phyloP scores from a whole-genome alignment of 2,888 invertebrate genomes.

The Limnephilus rhombicus region DNA sequence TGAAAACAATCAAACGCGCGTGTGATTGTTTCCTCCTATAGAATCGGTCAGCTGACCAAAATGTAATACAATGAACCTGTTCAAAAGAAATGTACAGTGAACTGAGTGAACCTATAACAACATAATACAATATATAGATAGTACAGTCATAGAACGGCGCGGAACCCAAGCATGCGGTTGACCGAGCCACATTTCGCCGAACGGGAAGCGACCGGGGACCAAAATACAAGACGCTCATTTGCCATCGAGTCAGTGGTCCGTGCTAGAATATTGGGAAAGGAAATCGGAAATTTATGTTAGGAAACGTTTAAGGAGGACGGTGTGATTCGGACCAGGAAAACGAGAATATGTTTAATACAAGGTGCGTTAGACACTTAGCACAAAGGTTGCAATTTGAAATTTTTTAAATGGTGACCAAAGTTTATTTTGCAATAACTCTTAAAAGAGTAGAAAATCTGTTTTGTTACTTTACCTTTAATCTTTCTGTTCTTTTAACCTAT shows the following conservation, averaged over 20 bases:
- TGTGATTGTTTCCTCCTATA: background rate
- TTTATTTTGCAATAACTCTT: background rate
- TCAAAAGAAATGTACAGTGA: too few species aligned
- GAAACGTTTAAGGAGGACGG: background rate
- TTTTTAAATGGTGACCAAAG: background rate
- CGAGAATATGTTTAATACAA: constrained; percentile 11
- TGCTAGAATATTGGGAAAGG: too few species aligned
- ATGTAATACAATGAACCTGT: background rate
- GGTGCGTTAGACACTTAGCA: constrained; percentile 2
- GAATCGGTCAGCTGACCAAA: background rate
- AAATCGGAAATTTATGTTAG: background rate
- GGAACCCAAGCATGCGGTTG: constrained; percentile 22
- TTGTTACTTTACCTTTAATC: background rate
- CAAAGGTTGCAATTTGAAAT: background rate
- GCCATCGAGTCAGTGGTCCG: background rate
- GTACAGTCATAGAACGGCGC: background rate
- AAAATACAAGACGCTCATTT: background rate
- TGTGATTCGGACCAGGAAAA: background rate
- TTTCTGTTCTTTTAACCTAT: too few species aligned
- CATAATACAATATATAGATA: background rate
- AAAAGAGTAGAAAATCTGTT: background rate
- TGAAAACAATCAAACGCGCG: background rate
- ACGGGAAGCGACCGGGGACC: constrained; percentile 10
- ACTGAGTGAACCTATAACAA: background rate
- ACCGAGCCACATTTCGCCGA: constrained; percentile 25